Conservation (phyloP, 2,888 invertebrate genomes). For the Rhagium mordax region DNA sequence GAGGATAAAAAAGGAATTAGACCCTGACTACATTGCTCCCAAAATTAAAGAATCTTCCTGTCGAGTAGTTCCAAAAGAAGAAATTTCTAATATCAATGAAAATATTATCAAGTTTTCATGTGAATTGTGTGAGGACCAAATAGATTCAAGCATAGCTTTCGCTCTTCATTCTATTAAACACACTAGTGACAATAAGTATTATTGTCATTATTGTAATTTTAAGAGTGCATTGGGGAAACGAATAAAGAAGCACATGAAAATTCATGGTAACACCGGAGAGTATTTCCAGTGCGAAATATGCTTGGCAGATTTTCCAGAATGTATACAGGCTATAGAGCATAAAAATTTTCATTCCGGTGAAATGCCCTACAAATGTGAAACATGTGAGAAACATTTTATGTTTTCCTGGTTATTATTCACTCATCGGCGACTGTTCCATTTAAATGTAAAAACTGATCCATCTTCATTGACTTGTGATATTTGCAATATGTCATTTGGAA, state of each 20-base stretch:
- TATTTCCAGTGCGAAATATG: conserved; percentile 48
- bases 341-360: conserved; percentile 64
- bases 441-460: conserved; percentile 27
- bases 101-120: conserved; percentile 66
- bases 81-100: conserved; percentile 54
- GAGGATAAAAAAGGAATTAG: conserved; percentile 14
- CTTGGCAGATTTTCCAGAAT: conserved; percentile 47
- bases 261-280: conserved; percentile 44
- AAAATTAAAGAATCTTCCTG: background rate
- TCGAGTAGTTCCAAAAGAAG: conserved; percentile 16
- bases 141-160: conserved; percentile 65
- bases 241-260: conserved; percentile 53
- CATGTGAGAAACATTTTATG: conserved; percentile 69
- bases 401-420: conserved; percentile 66
- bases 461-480: conserved; percentile 42
- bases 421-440: conserved; percentile 63
- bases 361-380: conserved; percentile 66
- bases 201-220: conserved; percentile 64
- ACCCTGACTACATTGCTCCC: conserved; percentile 24
- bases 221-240: conserved; percentile 52
- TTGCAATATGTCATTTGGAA: conserved; percentile 53
- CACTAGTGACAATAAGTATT: conserved; percentile 59
- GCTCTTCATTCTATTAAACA: conserved; percentile 64
- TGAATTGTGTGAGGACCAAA: conserved; percentile 72
- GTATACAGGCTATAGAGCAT: conserved; percentile 57